These are phyloP conservation scores for Lepidurus packardi DNA, from an alignment of 1,140 invertebrate genomes.

Conservation along the genomic window DNA sequence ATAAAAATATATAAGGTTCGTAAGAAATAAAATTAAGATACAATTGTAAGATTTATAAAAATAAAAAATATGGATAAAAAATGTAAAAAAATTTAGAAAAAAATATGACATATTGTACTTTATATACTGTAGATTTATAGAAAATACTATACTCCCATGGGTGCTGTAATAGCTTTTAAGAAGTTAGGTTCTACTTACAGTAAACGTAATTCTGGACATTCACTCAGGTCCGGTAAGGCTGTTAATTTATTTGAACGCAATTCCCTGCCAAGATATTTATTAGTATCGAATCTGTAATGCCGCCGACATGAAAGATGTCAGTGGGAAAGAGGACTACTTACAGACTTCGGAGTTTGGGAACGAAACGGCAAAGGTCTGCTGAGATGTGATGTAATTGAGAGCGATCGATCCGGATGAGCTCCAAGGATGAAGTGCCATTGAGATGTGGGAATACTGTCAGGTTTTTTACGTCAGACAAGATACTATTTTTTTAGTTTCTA, in stretches of 20 bases:
- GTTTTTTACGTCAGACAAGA: conserved; percentile 74
- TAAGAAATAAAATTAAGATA: too few species aligned
- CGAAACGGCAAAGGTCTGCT: conserved; percentile 63
- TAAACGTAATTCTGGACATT: conserved; percentile 61
- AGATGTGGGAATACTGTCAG: conserved; percentile 73
- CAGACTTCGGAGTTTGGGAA: conserved; percentile 75
- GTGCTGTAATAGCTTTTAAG: too few species aligned
- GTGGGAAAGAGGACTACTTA: conserved; percentile 53
- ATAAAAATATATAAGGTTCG: too few species aligned
- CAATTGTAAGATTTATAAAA: neutral
- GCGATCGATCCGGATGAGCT: conserved; percentile 73
- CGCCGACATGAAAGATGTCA: neutral
- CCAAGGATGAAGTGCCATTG: conserved; percentile 67
- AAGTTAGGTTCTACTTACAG: conserved; percentile 64
- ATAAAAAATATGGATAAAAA: conserved; percentile 6
- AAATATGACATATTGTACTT: conserved; percentile 31
- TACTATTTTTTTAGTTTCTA: conserved; percentile 50
- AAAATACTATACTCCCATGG: too few species aligned
- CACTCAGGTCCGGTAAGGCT: conserved; percentile 47
- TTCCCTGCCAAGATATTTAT: conserved; percentile 56
- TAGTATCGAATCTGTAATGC: neutral
- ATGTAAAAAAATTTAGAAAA: neutral
- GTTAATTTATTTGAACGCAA: conserved; percentile 72
- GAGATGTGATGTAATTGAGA: conserved; percentile 66
- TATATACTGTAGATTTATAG: conserved; percentile 27